Conservation (phyloP, 2,797 vertebrate genomes). For the Catharus ustulatus region DNA sequence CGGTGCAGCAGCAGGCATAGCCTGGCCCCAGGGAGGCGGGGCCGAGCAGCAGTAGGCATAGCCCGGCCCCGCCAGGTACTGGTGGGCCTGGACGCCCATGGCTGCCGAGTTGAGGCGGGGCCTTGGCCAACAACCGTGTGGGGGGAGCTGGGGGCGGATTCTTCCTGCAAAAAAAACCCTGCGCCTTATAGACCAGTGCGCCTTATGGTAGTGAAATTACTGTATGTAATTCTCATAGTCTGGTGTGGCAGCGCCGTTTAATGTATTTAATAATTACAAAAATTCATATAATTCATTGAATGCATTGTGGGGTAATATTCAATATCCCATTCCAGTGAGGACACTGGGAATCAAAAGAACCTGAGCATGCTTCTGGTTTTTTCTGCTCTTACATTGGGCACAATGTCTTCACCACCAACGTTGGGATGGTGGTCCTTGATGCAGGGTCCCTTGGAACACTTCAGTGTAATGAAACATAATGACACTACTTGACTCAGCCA, state of each 20-base stretch:
- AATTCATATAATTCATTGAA: neutral
- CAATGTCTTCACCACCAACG: neutral
- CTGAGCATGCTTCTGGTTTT: neutral
- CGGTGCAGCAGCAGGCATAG: no score
- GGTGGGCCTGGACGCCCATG: no score
- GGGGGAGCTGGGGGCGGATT: no score
- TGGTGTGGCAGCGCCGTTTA: neutral
- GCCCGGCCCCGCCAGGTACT: no score
- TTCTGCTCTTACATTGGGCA: rapidly evolving
- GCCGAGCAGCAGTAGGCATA: no score
- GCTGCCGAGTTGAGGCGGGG: no score
- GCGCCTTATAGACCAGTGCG: no score
- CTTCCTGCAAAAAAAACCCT: no score
- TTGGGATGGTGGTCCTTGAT: rapidly evolving
- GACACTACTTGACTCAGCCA: neutral
- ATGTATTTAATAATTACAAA: neutral
- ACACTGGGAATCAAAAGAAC: neutral
- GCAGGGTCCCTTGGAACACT: neutral
- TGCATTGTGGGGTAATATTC: neutral
- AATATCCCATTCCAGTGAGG: neutral
- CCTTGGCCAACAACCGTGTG: no score
- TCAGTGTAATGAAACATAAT: neutral
- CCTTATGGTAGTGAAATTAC: no score
- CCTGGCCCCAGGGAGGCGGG: no score
- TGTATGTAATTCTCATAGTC: neutral